These are phyloP conservation scores for Crocidura indochinensis DNA, from an alignment of 2,797 vertebrate genomes.

Conservation along the genomic window DNA sequence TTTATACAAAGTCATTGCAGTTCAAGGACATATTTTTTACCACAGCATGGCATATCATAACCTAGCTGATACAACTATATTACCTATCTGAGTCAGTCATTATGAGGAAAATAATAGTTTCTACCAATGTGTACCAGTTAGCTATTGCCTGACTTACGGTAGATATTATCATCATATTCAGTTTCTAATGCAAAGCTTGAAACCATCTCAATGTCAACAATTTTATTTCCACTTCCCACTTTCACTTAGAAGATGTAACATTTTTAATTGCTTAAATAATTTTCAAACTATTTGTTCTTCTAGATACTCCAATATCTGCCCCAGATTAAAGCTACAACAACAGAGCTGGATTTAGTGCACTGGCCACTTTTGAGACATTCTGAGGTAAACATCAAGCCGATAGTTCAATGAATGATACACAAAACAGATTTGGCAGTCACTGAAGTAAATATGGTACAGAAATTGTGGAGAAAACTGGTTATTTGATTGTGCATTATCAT, in stretches of 20 bases:
- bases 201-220: background rate
- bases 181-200: constrained; percentile 28
- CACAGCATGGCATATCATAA: background rate
- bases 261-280: background rate
- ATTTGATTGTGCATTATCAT: background rate
- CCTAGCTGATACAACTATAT: background rate
- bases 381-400: background rate
- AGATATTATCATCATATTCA: background rate
- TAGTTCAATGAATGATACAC: background rate
- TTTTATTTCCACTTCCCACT: constrained; percentile 5
- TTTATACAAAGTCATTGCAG: background rate
- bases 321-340: background rate
- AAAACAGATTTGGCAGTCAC: background rate
- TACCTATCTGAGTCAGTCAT: background rate
- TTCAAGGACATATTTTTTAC: background rate
- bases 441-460: background rate
- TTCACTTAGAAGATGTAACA: background rate
- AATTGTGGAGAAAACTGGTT: background rate
- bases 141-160: background rate
- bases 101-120: background rate
- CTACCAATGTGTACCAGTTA: background rate
- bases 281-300: background rate
- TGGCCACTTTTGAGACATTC: background rate
- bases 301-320: background rate
- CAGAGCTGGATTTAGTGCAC: background rate